Percentiles rank a stretch among this genome's conserved stretches.
These are phyloP conservation scores for Pipa parva DNA, from an alignment of 2,113 vertebrate species.

Conservation along the genomic window DNA sequence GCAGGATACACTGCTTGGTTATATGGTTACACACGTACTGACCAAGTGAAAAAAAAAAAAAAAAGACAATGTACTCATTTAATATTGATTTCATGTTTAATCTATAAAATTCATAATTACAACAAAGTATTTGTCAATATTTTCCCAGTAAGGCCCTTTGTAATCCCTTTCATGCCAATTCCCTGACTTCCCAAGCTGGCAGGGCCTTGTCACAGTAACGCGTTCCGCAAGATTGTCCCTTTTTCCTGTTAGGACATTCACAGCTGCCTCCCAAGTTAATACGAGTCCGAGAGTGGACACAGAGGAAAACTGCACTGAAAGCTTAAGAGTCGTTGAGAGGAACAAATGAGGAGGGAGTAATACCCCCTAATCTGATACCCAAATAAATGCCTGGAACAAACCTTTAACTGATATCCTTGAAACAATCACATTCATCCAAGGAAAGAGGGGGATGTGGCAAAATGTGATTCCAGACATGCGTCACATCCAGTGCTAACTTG, in stretches of 20 bases:
- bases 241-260: not conserved
- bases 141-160: not conserved
- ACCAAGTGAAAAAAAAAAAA: no score
- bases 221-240: conserved; percentile 21
- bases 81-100: conserved; percentile 3
- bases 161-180: not conserved
- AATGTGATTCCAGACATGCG: no score
- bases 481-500: no score
- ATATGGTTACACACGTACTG: no score
- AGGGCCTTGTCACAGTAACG: conserved; percentile 16
- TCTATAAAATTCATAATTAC: conserved; percentile 18
- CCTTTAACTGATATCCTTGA: no score
- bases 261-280: not conserved
- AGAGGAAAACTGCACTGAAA: not conserved
- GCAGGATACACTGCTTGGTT: no score
- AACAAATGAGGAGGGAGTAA: not conserved
- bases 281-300: not conserved
- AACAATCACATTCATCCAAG: not conserved
- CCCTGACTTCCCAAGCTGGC: not conserved
- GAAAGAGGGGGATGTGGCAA: no score
- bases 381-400: no score
- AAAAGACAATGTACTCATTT: not conserved
- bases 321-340: not conserved
- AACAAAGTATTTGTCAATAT: not conserved
- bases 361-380: no score